Conservation (phyloP, 2,113 vertebrate species). For the Seriola rivoliana region DNA sequence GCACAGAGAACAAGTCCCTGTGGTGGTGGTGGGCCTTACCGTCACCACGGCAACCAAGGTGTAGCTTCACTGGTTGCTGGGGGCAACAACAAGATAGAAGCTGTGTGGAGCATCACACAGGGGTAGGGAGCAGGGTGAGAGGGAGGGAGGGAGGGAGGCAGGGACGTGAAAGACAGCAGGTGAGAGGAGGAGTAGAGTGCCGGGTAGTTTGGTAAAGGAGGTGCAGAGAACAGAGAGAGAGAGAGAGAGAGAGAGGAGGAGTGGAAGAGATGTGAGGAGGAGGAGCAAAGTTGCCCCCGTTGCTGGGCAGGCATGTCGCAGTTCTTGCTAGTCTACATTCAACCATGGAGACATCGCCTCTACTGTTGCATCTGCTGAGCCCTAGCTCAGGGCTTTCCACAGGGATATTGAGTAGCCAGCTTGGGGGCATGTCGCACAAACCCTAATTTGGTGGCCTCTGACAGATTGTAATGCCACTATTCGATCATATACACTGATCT, state of each 20-base stretch:
- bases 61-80: slow-evolving; percentile 71
- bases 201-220: slow-evolving; percentile 16
- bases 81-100: slow-evolving; percentile 67
- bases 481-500: too few relatives aligned
- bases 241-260: slow-evolving; percentile 3
- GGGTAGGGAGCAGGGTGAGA: background rate
- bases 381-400: background rate
- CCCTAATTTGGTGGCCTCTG: too few relatives aligned
- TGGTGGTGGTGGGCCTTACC: slow-evolving; percentile 56
- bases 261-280: background rate
- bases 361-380: slow-evolving; percentile 31
- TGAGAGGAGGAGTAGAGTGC: slow-evolving; percentile 48
- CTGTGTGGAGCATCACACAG: slow-evolving; percentile 25
- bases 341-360: slow-evolving; percentile 32
- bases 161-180: slow-evolving; percentile 53
- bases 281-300: slow-evolving; percentile 10
- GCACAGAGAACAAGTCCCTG: slow-evolving; percentile 53
- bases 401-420: too few relatives aligned
- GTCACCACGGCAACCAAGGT: slow-evolving; percentile 79
- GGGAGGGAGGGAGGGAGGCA: background rate
- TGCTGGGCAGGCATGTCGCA: slow-evolving; percentile 47
- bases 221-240: slow-evolving; percentile 8
- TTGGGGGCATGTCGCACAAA: too few relatives aligned
- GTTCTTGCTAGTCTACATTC: slow-evolving; percentile 1
- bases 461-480: too few relatives aligned